phyloP scores from a whole-genome alignment of 2,888 invertebrate genomes.

The Mythimna vitellina region DNA sequence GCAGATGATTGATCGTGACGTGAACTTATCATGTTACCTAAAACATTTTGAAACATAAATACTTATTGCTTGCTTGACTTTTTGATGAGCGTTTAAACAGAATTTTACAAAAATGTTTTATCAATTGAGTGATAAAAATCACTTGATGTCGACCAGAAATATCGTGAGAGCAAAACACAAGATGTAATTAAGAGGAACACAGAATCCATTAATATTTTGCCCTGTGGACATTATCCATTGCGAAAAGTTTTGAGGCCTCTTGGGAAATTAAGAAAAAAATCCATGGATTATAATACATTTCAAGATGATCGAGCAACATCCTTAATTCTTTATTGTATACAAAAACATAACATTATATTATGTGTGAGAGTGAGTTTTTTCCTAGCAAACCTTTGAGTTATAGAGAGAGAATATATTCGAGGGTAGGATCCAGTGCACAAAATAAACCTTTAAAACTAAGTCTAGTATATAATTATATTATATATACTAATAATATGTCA shows the following conservation, averaged over 20 bases:
- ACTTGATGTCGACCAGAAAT: too few species aligned
- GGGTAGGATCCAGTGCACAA: too few species aligned
- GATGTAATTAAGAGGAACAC: background rate
- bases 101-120: too few species aligned
- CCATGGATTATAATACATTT: background rate
- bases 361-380: too few species aligned
- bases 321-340: too few species aligned
- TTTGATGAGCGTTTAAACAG: background rate
- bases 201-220: background rate
- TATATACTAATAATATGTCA: too few species aligned
- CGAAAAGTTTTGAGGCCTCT: background rate
- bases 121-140: too few species aligned
- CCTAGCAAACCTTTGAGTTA: too few species aligned
- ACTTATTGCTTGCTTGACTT: background rate
- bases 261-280: slow-evolving; percentile 31
- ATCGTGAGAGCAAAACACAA: background rate
- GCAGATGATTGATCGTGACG: background rate
- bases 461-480: too few species aligned
- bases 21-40: background rate
- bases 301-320: background rate
- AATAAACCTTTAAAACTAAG: too few species aligned
- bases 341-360: too few species aligned
- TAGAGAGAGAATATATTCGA: too few species aligned
- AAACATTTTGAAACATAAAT: background rate
- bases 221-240: background rate